Evolutionary conservation across 2,797 vertebrate genomes (phyloP), one percentile per base, ranked within the genome.

Genomic region (Margarornis squamiger): DNA sequence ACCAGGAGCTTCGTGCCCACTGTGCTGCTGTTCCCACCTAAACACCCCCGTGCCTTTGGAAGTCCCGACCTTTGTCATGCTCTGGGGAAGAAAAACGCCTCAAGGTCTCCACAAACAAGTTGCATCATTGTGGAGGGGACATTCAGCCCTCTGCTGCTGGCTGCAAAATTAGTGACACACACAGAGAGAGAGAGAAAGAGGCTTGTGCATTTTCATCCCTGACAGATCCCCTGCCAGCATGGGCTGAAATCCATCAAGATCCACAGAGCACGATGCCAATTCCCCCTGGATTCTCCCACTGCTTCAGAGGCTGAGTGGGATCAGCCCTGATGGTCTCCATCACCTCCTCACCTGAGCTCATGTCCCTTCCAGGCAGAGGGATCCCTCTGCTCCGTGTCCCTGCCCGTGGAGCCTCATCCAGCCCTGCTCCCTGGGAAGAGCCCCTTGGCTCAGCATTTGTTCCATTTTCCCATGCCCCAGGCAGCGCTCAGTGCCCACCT

Each of bases 51-150:
- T 34, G 70, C n/a, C 76, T 88, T 72, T 82, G 52, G 15, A 54
- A 66, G 48, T 23, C 12, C 73, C 48, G 85, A 80, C 90, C 82
- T 95, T 71, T 91, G 81, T 16, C 78, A 48, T 1, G 65, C 93
- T 83, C 76, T 48, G 70, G 67, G 77, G 89, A 59, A 63, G 80
- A 63, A 62, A 32, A 38, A 13, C 2, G 38, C 52, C 71, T 77
- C 90, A 84, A 83, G 91, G 84, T 66, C 90, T 76, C 75, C 59
- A 51, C 73, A 95, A 94, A 88, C 73, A 93, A 45, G 4, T 65
- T 90, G 79, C 66, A 84, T 88, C 79, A 90, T 38, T 36, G 45
- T 20, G 46, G 20, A 75, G 61, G 1, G 75, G 68, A 29, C 75
- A 6, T 39, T 72, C 1, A 68, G 83, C 82, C 57, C 58, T 51